Conservation (phyloP, 2,888 invertebrate genomes). For the Thereva unica region DNA sequence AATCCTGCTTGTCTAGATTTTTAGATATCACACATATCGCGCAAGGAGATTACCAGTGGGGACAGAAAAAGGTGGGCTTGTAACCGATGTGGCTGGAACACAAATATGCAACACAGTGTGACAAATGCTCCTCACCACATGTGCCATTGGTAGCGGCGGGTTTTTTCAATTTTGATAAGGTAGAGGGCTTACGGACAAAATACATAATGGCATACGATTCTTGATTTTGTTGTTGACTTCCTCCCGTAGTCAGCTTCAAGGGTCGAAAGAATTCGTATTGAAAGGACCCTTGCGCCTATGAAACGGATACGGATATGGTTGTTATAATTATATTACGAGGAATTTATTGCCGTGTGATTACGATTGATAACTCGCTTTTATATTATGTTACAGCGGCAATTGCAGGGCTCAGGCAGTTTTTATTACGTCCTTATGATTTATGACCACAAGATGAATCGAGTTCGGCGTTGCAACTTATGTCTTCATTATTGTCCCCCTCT, state of each 20-base stretch:
- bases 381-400: not conserved
- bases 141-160: slow-evolving; percentile 22
- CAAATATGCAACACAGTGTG: slow-evolving; percentile 25
- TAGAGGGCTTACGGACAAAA: slow-evolving; percentile 5
- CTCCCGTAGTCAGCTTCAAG: too few species aligned
- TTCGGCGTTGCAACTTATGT: too few species aligned
- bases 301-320: not conserved
- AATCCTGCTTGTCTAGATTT: slow-evolving; percentile 22
- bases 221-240: too few species aligned
- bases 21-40: slow-evolving; percentile 26
- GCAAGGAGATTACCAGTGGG: too few species aligned
- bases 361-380: slow-evolving; percentile 15
- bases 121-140: slow-evolving; percentile 33
- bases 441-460: not conserved
- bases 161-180: slow-evolving; percentile 34
- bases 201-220: too few species aligned
- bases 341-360: slow-evolving; percentile 24
- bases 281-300: not conserved
- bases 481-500: too few species aligned
- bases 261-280: too few species aligned
- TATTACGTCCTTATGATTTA: slow-evolving; percentile 26
- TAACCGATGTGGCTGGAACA: too few species aligned
- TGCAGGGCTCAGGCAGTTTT: slow-evolving; percentile 15
- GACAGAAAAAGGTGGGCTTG: too few species aligned
- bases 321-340: slow-evolving; percentile 30